Evolutionary conservation across 2,113 vertebrate genomes (phyloP), one percentile per base, ranked within the genome.

Genomic region (Neoarius graeffei): DNA sequence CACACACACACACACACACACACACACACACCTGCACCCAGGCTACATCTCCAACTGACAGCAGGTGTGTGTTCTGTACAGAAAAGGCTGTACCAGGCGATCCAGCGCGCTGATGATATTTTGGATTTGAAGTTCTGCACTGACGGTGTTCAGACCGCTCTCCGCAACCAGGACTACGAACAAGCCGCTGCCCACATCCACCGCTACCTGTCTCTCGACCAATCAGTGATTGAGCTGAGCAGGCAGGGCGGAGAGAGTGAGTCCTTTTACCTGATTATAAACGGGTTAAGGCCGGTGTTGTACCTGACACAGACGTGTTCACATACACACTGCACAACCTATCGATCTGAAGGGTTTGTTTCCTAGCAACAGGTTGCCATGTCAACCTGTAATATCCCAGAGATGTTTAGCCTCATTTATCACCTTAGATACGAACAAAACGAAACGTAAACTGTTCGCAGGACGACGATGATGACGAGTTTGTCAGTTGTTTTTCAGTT

Each of bases 81-180:
- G 98, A 99, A 98, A 66, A 96, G 97, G n/a, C 96, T 99, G 85
- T 99, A 99, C 91, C 99, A 99, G 81, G 98, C 98, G 86, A 99
- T 99, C 91, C 98, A 99, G 93, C 96, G 98, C 87, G 96, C 97
- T 15, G 98, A 99, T 0, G 98, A 99, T 86, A 99, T 99, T 92
- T 95, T 99, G 15, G 98, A 99, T 90, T 94, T 99, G 88, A 99
- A 99, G 94, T 99, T 99, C 94, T 99, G 98, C 94, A 99, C 97
- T 84, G 98, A 99, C 20, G 98, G 98, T 7, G 98, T 99, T 80
- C 98, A 99, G 90, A 98, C 97, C 2, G 97, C 98, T 30, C 93
- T 99, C 89, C 95, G 93, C 9, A 98, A 95, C 56, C 98, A 99
- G 90, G 98, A 99, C 85, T 99, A 97, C 1, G 98, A 99, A 25